These are phyloP conservation scores for Platorchestia sp. DNA, from an alignment of 1,140 invertebrate species.

Conservation along the genomic window DNA sequence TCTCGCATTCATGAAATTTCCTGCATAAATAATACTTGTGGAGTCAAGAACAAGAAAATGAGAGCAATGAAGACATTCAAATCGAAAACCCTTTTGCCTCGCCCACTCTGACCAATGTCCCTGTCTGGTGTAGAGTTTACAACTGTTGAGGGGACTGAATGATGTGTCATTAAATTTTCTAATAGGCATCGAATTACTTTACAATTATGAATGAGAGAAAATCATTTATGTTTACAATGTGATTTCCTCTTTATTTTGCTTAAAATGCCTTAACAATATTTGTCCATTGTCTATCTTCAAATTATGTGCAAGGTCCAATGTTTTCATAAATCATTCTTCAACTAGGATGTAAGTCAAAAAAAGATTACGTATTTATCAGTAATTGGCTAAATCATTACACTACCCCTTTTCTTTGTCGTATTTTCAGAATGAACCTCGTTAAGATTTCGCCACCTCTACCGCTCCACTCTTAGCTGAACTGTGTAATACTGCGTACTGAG, in stretches of 20 bases:
- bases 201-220: neutral
- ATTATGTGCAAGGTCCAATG: neutral
- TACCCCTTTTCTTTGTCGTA: neutral
- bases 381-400: neutral
- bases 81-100: neutral
- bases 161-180: neutral
- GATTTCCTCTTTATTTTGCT: neutral
- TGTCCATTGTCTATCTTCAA: neutral
- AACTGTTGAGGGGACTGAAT: neutral
- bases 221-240: neutral
- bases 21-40: too few relatives aligned
- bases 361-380: neutral
- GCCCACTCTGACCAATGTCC: neutral
- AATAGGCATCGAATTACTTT: neutral
- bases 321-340: neutral
- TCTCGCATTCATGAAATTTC: too few relatives aligned
- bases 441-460: neutral
- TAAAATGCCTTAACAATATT: neutral
- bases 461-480: neutral
- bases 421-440: neutral
- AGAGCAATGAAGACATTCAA: neutral
- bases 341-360: neutral
- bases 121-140: neutral
- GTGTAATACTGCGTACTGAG: too few relatives aligned
- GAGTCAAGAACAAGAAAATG: neutral